Conservation (phyloP, 2,888 invertebrate genomes). For the Epicampocera succincta region DNA sequence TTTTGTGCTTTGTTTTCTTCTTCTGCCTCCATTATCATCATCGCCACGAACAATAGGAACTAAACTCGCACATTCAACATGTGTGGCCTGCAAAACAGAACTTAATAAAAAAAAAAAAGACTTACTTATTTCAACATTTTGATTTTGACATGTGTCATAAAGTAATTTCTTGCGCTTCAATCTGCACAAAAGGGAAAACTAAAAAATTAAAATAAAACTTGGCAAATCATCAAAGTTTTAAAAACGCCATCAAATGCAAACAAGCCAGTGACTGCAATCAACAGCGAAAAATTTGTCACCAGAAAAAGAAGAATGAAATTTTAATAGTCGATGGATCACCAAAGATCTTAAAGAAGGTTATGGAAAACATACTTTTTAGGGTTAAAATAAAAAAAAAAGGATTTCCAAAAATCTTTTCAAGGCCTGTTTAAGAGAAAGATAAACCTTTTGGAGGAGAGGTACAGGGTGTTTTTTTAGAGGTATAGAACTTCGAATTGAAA, state of each 20-base stretch:
- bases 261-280: not conserved
- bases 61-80: constrained; percentile 56
- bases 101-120: constrained; percentile 6
- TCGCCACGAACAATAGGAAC: constrained; percentile 17
- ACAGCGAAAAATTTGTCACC: too few relatives aligned
- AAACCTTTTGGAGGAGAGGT: too few relatives aligned
- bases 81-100: constrained; percentile 50
- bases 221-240: constrained; percentile 13
- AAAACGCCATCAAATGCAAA: constrained; percentile 2
- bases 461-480: too few relatives aligned
- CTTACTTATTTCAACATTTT: constrained; percentile 27
- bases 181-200: not conserved
- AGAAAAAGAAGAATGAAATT: too few relatives aligned
- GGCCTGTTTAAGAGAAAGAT: too few relatives aligned
- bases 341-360: not conserved
- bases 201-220: constrained; percentile 5
- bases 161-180: constrained; percentile 31
- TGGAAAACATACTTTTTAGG: not conserved
- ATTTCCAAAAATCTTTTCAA: too few relatives aligned
- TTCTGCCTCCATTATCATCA: constrained; percentile 19
- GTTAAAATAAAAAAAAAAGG: too few relatives aligned
- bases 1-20: constrained; percentile 15
- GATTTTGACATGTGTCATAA: constrained; percentile 65
- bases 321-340: too few relatives aligned
- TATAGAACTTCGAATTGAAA: too few relatives aligned